These are phyloP conservation scores for Tetramorium simillimum DNA, from an alignment of 1,140 invertebrate genomes.

Conservation along the genomic window DNA sequence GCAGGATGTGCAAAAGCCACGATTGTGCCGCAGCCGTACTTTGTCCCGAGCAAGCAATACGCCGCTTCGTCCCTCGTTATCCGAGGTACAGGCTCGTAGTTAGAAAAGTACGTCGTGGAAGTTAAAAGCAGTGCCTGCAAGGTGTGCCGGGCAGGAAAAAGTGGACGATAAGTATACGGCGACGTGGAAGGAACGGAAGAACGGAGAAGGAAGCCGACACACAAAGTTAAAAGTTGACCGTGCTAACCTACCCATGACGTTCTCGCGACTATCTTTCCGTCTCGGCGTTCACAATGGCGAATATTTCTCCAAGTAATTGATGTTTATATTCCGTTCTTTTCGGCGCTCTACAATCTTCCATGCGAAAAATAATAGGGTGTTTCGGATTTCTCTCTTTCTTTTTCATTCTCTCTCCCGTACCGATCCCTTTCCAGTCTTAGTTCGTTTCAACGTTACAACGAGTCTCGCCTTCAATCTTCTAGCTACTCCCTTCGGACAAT, in stretches of 20 bases:
- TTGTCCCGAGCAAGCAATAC: constrained; percentile 34
- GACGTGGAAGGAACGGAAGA: neutral
- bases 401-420: neutral
- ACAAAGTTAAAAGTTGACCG: constrained; percentile 56
- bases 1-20: constrained; percentile 2
- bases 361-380: constrained; percentile 31
- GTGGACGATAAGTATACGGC: constrained; percentile 44
- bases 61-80: constrained; percentile 46
- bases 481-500: constrained; percentile 51
- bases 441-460: constrained; percentile 32
- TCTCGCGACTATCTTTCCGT: neutral
- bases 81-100: constrained; percentile 38
- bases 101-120: constrained; percentile 54
- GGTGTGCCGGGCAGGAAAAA: constrained; percentile 35
- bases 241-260: constrained; percentile 33
- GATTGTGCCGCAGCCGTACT: constrained; percentile 51
- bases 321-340: neutral
- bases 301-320: constrained; percentile 32
- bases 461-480: constrained; percentile 40
- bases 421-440: neutral
- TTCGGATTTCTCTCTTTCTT: neutral
- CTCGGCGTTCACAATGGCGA: neutral
- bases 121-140: constrained; percentile 56
- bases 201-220: neutral
- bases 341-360: neutral